Percentiles rank a stretch among this genome's conserved stretches.
Conservation (phyloP, 2,797 vertebrate species). For the Brachymystax lenok region DNA sequence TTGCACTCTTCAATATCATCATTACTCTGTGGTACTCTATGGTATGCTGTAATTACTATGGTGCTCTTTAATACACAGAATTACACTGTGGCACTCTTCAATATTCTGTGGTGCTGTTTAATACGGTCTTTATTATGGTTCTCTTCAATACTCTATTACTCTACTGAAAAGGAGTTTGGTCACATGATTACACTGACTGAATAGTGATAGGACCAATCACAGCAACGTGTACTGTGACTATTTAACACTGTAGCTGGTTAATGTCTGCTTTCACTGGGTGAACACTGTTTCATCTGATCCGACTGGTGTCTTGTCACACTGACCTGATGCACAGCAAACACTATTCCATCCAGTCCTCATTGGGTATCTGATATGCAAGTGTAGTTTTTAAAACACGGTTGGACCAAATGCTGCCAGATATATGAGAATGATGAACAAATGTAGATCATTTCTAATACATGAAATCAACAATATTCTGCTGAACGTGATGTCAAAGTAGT, state of each 20-base stretch:
- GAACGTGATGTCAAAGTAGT: background rate
- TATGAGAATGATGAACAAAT: conserved; percentile 4
- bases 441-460: background rate
- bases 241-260: conserved; percentile 12
- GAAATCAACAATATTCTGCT: background rate
- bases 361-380: conserved; percentile 5
- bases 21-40: background rate
- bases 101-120: background rate
- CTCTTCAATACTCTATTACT: background rate
- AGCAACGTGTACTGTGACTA: background rate
- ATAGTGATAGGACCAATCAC: background rate
- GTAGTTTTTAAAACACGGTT: background rate
- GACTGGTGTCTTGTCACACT: background rate
- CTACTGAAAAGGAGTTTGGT: conserved; percentile 9
- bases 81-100: background rate
- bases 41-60: background rate
- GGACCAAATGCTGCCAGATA: conserved; percentile 24
- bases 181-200: conserved; percentile 21
- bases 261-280: background rate
- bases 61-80: background rate
- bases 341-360: background rate
- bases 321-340: background rate
- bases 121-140: background rate
- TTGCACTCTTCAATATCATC: background rate
- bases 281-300: background rate